Evolutionary conservation across 2,888 invertebrate genomes (phyloP).

Genomic region (Pyrgus malvae): DNA sequence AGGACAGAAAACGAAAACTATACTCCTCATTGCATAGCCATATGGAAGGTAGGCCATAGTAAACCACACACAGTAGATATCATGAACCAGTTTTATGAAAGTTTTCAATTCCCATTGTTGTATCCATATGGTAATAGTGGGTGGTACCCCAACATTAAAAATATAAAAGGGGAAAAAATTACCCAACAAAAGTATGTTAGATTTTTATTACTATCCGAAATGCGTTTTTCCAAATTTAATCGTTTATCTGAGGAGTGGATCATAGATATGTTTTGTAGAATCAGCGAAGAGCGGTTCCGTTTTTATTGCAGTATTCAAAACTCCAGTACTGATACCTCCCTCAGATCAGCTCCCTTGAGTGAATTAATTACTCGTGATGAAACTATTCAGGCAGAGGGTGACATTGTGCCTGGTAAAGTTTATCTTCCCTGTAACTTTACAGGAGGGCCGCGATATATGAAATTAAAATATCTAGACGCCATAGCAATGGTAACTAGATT

Average conservation of each 20-base stretch:
- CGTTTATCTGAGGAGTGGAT: slow-evolving; percentile 26
- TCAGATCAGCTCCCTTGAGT: neutral
- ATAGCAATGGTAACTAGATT: slow-evolving; percentile 24
- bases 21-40: too few species aligned
- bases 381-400: slow-evolving; percentile 11
- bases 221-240: slow-evolving; percentile 18
- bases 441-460: slow-evolving; percentile 24
- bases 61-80: slow-evolving; percentile 24
- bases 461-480: slow-evolving; percentile 21
- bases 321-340: neutral
- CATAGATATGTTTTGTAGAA: slow-evolving; percentile 27
- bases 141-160: neutral
- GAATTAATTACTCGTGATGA: slow-evolving; percentile 9
- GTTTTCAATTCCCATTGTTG: too few species aligned
- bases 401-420: slow-evolving; percentile 10
- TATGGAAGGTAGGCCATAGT: slow-evolving; percentile 29
- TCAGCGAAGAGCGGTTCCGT: slow-evolving; percentile 19
- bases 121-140: too few species aligned
- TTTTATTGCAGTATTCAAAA: slow-evolving; percentile 6
- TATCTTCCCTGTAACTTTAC: slow-evolving; percentile 23
- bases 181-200: slow-evolving; percentile 14
- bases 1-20: slow-evolving; percentile 20
- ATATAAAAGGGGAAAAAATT: slow-evolving; percentile 14
- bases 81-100: slow-evolving; percentile 21
- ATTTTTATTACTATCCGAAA: slow-evolving; percentile 17